phyloP scores from a whole-genome alignment of 37 sponge, comb jelly and placozoan genomes.

The Eunapius fragilis region DNA sequence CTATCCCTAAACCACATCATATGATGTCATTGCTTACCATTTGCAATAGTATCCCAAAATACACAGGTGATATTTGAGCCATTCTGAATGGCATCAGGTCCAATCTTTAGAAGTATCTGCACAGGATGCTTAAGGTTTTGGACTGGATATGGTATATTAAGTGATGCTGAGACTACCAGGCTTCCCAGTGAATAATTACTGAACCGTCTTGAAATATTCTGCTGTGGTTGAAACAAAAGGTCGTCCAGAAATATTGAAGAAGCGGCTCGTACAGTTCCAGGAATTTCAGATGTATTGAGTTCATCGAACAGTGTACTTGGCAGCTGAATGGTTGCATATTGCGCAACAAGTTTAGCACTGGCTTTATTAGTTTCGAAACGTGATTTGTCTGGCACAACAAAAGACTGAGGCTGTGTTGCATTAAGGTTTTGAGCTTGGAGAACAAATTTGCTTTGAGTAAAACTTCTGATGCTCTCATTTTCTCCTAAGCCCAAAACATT shows the following conservation, averaged over 20 bases:
- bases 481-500: not conserved
- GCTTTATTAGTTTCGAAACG: not conserved
- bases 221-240: constrained; percentile 6
- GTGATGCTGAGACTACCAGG: constrained; percentile 10
- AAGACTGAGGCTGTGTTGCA: not conserved
- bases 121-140: constrained; percentile 9
- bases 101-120: not conserved
- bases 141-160: not conserved
- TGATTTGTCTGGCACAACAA: not conserved
- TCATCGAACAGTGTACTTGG: not conserved
- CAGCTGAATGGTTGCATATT: not conserved
- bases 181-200: constrained; percentile 5
- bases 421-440: not conserved
- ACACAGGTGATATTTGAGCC: constrained; percentile 20
- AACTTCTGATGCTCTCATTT: not conserved
- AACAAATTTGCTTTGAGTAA: not conserved
- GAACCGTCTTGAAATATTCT: not conserved
- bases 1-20: not conserved
- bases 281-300: not conserved
- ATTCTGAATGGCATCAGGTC: not conserved
- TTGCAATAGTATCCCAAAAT: constrained; percentile 33
- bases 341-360: not conserved
- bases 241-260: not conserved
- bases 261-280: not conserved
- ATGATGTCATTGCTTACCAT: not conserved